Percentiles rank a stretch among this genome's conserved stretches.
Evolutionary conservation across 2,797 vertebrate genomes (phyloP).

Genomic region (Sparus aurata): DNA sequence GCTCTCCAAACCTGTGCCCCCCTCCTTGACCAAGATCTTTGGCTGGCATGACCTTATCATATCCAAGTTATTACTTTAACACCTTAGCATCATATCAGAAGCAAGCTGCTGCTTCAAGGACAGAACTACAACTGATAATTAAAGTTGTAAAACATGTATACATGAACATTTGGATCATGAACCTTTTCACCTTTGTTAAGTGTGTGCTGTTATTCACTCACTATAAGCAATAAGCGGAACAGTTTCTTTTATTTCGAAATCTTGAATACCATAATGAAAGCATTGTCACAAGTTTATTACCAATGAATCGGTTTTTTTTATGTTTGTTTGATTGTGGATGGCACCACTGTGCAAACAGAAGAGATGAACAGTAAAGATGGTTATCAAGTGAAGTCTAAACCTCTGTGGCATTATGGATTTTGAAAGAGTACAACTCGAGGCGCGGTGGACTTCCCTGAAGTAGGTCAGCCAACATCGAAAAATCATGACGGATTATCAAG

Average conservation of each 20-base stretch:
- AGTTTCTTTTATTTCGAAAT: background rate
- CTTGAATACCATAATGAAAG: no score
- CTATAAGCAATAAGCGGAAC: background rate
- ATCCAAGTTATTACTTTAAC: background rate
- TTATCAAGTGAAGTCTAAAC: background rate
- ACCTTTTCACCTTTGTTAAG: background rate
- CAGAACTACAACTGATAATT: background rate
- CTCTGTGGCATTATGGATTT: background rate
- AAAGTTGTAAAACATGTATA: background rate
- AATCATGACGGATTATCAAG: constrained; percentile 4
- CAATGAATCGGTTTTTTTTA: background rate
- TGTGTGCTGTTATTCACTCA: background rate
- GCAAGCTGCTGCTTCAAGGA: background rate
- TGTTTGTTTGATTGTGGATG: background rate
- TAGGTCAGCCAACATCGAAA: background rate
- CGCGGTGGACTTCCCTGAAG: background rate
- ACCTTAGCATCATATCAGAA: background rate
- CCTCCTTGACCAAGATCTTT: background rate
- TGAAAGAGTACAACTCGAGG: background rate
- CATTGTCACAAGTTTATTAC: background rate
- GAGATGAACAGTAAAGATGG: background rate
- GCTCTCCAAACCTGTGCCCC: background rate
- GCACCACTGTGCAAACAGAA: background rate
- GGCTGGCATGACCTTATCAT: background rate
- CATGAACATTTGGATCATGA: no score